Evolutionary conservation across 2,888 invertebrate genomes (phyloP), one percentile per base, ranked within the genome.

Genomic region (Diarsia rubi): DNA sequence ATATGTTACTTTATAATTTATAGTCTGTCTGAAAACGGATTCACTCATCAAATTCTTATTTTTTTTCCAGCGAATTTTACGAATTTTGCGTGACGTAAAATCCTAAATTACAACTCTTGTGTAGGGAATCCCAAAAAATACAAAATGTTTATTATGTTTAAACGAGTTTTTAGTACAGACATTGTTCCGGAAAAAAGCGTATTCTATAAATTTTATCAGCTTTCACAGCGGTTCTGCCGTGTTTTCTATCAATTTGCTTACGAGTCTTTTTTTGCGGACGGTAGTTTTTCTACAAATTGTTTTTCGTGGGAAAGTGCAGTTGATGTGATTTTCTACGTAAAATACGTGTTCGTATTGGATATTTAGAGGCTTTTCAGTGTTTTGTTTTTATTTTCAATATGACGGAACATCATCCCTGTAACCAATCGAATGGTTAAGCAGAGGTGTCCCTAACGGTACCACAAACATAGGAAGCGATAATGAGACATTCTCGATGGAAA

Each of bases 161-260:
- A 82, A 70, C 59, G 66, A 76, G 73, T 60, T 77, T 81, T 74
- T 68, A 5, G 47, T 68, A 66, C 49, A 37, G 44, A 62, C 81
- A 79, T 75, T 73, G 63, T 68, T 54, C 27, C 60, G 24, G 49
- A 37, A 24, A 60, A n/a, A 49, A 37, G 52, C 57, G 31, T 60
- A n/a, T 67, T 60, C 24, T 69, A 14, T 52, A 21, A 75, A 79
- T 45, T 83, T 78, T 68, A 77, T 86, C 86, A 52, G 74, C 52
- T 78, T 69, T 66, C 57, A 65, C 67, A 77, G 57, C 76, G 60
- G 63, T 57, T 57, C 64, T 54, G 70, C 49, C 44, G 60, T 84
- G 83, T 83, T 83, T 85, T 79, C 67, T 79, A 86, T 82, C 69
- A 77, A 85, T 85, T 84, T 85, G 16, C 73, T 66, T 69, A 57